Conservation (phyloP, 2,113 vertebrate species). For the Trematocara marginatum region DNA sequence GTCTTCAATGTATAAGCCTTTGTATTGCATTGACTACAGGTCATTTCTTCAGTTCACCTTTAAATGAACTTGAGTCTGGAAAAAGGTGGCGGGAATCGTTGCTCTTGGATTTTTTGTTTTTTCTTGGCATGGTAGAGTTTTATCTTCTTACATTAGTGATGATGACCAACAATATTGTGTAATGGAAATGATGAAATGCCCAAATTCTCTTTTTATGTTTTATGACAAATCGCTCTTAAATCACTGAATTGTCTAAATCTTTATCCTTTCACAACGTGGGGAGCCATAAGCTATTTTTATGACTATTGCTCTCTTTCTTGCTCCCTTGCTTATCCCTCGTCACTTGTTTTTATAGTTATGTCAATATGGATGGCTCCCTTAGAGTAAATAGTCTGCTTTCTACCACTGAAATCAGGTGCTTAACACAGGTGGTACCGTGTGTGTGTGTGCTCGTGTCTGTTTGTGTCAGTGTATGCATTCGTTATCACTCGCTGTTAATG, state of each 20-base stretch:
- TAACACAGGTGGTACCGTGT: background rate
- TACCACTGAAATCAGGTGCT: slow-evolving; percentile 10
- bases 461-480: background rate
- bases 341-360: background rate
- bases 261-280: background rate
- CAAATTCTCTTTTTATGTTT: background rate
- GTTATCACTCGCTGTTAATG: slow-evolving; percentile 54
- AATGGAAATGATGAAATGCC: background rate
- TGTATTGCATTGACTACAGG: background rate
- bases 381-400: slow-evolving; percentile 25
- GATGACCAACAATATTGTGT: background rate
- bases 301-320: background rate
- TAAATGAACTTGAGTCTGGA: background rate
- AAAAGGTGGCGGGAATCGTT: background rate
- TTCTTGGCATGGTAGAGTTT: background rate
- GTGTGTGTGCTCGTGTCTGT: background rate
- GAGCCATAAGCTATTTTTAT: background rate
- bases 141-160: background rate
- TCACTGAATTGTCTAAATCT: background rate
- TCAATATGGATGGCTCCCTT: slow-evolving; percentile 17
- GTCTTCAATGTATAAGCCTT: background rate
- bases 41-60: background rate
- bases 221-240: background rate
- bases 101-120: background rate
- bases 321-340: background rate